Base-by-base conservation (phyloP, 35 echinoderm and acorn worm species). In the Ptychodera flava region DNA sequence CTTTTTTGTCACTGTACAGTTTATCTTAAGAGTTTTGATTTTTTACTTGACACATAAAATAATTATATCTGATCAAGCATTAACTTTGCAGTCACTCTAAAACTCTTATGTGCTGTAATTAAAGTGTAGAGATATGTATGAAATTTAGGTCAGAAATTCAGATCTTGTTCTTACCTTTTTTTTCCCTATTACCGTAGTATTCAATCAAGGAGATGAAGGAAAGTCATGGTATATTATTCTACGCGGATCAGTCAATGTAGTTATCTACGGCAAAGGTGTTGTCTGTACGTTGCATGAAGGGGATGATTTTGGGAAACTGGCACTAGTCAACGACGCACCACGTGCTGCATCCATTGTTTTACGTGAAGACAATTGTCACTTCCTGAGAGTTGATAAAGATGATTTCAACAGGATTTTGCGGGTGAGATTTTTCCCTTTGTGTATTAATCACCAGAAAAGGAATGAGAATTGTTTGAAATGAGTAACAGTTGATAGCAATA, bases 171-270 rank as follows among this genome's bases (percentile, higher is more conserved):
- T n/a, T n/a, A n/a, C n/a, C n/a, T n/a, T n/a, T 35, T 0, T 75
- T 36, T 85, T 85, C 34, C 35, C 81, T 75, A 31, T 35, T 90
- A 38, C 1, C 77, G 1, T 82, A 98, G 95, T 98, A 79, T 98
- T 98, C 77, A 87, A 98, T 64, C 95, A 98, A 86, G 95, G 95
- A 31, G 92, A 98, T 79, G 95, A 98, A 52, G 95, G 95, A 1
- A 88, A 90, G 31, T 98, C 95, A 1, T 98, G 95, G 95, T 98
- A 92, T 85, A 98, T 98, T 81, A 98, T 98, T 81, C 90, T 98
- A 0, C 83, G 85, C 22, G 95, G 95, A 0, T 98, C 95, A 0
- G 95, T 98, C 79, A 98, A 94, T 33, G 92, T 97, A 0, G 92
- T 94, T 84, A 97, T 91, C 35, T 97, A 97, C 36, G 95, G 95